These are phyloP conservation scores for Petromus typicus DNA, from an alignment of 2,113 vertebrate species.

Conservation along the genomic window DNA sequence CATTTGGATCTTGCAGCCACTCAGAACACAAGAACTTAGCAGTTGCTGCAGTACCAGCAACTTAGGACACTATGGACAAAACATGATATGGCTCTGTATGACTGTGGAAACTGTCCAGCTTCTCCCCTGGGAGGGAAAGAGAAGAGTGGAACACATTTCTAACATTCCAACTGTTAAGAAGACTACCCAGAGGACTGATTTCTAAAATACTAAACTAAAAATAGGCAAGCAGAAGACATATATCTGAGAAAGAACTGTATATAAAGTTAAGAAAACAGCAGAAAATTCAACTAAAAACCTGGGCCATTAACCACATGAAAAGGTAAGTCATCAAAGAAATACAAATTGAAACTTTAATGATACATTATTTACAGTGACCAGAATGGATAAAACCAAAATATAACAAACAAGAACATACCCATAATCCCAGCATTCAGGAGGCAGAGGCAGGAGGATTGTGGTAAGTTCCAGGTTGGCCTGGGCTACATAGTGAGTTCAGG, in stretches of 20 bases:
- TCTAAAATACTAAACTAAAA: background rate
- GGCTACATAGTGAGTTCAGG: too few species aligned
- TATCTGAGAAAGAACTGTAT: slow-evolving; percentile 8
- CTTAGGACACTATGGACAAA: background rate
- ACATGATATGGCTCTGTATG: background rate
- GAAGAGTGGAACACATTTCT: background rate
- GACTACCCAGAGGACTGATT: background rate
- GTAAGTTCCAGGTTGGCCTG: too few species aligned
- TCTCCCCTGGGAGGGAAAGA: background rate
- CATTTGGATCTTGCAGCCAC: background rate
- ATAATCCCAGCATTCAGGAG: too few species aligned
- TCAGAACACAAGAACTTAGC: background rate
- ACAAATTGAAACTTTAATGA: background rate
- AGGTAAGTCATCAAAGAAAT: background rate
- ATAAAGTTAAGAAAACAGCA: background rate
- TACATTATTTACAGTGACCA: background rate
- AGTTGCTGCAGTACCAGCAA: background rate
- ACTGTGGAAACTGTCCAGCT: background rate
- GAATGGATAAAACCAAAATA: slow-evolving; percentile 18
- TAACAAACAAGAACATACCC: too few species aligned
- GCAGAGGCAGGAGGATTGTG: too few species aligned
- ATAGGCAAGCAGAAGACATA: background rate
- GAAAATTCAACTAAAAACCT: background rate
- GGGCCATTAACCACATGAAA: background rate
- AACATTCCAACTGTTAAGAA: background rate